Base-by-base conservation (phyloP, 1,140 invertebrate species). In the Zelostemma sp. region DNA sequence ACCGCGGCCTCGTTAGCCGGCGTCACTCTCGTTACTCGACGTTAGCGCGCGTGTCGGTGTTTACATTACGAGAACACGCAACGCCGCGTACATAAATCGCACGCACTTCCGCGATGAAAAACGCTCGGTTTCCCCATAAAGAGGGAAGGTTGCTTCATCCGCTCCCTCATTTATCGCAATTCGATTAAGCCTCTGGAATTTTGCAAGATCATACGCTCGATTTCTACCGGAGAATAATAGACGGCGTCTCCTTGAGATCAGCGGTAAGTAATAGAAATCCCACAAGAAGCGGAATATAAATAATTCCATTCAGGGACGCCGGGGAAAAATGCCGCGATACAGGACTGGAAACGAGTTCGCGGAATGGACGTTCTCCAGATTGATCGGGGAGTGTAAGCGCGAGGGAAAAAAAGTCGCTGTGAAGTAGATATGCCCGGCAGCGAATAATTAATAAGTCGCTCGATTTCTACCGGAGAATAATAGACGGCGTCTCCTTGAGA, bases 1-100 rank as follows among this genome's bases (percentile, higher is more conserved):
- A 61, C 61, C 59, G 68, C 72, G 65, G 63, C 72, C 70, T 77
- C 75, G 75, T 77, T 74, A 76, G 63, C 60, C 46, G 56, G 61
- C 51, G 62, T 66, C 61, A 68, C 63, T 65, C 70, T 67, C 66
- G 68, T 62, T 66, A 47, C 28, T 12, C 18, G 33, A 9, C 19
- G 46, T 48, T 12, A 12, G 11, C 14, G 46, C 14, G 46, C 46
- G 46, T 28, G 35, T 18, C 33, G 49, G 64, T 49, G 61, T 59
- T 55, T 38, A 48, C 61, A 61, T 64, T 51, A 19, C 38, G 54
- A 28, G 48, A 21, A 41, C 11, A 33, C 40, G 57, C 63, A 59
- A 59, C 49, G 17, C 16, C 40, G 21, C 56, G 54, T 67, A 48
- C 61, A 72, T 72, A 65, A 68, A 68, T 68, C 49, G 58, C 46